Evolutionary conservation across 2,797 vertebrate species (phyloP).

Genomic region (Micropoecilia bifurca): DNA sequence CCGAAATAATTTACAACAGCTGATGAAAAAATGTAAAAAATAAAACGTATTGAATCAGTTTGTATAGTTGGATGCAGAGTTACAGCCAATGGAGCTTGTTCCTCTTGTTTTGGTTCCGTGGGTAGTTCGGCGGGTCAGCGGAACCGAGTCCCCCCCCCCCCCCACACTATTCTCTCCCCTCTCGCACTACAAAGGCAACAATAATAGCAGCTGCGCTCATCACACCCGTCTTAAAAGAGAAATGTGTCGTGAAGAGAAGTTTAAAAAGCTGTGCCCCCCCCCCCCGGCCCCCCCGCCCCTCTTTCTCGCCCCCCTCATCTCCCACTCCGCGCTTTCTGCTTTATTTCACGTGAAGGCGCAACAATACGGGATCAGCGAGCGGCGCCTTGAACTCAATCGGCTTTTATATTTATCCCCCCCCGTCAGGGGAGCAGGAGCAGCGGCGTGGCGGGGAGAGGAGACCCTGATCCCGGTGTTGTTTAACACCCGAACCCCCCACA

Average conservation of each 20-base stretch:
- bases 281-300: too few relatives aligned
- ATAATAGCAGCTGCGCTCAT: slow-evolving; percentile 75
- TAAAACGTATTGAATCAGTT: neutral
- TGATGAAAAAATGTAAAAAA: neutral
- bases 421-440: slow-evolving; percentile 20
- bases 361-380: slow-evolving; percentile 62
- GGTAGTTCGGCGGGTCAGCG: slow-evolving; percentile 64
- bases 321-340: slow-evolving; percentile 24
- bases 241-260: slow-evolving; percentile 43
- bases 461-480: slow-evolving; percentile 49
- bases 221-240: slow-evolving; percentile 29
- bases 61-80: neutral
- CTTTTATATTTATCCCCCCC: slow-evolving; percentile 73
- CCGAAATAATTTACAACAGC: neutral
- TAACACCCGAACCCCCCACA: slow-evolving; percentile 26
- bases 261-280: neutral
- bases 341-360: slow-evolving; percentile 57
- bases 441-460: slow-evolving; percentile 36
- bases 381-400: slow-evolving; percentile 69
- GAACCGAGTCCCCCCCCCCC: slow-evolving; percentile 47
- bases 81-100: neutral
- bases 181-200: slow-evolving; percentile 63
- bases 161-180: slow-evolving; percentile 22
- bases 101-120: slow-evolving; percentile 20
- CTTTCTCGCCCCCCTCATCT: neutral